phyloP scores from a whole-genome alignment of 2,113 vertebrate genomes.

The Scomber scombrus region DNA sequence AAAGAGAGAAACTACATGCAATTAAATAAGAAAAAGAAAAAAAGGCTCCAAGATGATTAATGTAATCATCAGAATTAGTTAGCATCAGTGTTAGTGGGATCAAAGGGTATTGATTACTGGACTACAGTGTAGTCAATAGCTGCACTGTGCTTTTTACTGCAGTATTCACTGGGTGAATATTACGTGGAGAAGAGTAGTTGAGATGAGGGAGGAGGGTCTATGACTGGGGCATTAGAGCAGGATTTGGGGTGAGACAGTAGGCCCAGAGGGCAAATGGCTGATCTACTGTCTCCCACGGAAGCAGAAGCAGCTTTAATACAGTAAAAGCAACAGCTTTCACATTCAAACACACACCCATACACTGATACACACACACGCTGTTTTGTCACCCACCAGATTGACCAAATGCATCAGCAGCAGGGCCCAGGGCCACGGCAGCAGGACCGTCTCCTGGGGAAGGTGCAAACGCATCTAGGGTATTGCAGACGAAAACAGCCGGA shows the following conservation, averaged over 20 bases:
- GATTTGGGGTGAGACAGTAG: conserved; percentile 71
- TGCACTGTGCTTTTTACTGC: conserved; percentile 54
- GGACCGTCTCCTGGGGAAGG: conserved; percentile 97
- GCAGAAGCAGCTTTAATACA: conserved; percentile 63
- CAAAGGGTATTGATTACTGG: conserved; percentile 18
- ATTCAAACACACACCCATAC: conserved; percentile 15
- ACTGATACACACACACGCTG: conserved; percentile 15
- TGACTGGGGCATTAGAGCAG: conserved; percentile 62
- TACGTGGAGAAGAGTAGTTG: conserved; percentile 33
- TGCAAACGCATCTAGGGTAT: conserved; percentile 97
- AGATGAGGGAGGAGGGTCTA: conserved; percentile 57
- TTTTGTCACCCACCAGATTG: conserved; percentile 96
- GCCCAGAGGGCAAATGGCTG: conserved; percentile 35
- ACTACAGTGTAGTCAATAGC: conserved; percentile 30
- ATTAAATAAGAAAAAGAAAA: not conserved
- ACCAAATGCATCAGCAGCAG: conserved; percentile 96
- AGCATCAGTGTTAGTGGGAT: not conserved
- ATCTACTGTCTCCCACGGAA: conserved; percentile 69
- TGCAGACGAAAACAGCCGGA: conserved; percentile 72
- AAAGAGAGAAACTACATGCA: conserved; percentile 50
- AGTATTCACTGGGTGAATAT: conserved; percentile 65
- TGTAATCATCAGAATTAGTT: conserved; percentile 19
- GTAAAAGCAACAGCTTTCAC: conserved; percentile 42
- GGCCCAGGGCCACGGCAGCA: conserved; percentile 90
- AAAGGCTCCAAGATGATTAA: conserved; percentile 37